Evolutionary conservation across 2,113 vertebrate genomes (phyloP), one percentile per base, ranked within the genome.

Genomic region (Gorsachius goisagi): DNA sequence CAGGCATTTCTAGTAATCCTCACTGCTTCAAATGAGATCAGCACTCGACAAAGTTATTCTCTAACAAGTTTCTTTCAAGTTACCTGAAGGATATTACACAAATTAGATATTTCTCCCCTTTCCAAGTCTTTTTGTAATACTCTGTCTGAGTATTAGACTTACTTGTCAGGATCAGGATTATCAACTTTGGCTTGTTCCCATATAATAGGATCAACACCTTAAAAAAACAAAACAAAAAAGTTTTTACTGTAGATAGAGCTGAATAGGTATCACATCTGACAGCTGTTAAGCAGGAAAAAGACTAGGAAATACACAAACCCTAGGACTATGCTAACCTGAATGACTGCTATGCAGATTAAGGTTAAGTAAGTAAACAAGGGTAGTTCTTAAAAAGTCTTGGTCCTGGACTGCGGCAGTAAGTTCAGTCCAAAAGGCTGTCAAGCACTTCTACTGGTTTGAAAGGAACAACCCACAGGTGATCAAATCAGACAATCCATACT

Each of bases 181-280:
- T 99, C 99, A 89, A 99, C 99, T 97, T 99, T 99, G 53, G 99
- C 99, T 97, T 99, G 99, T 88, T 99, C 99, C 99, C 99, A 99
- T 90, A 99, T 99, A 90, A 99, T 99, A 62, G 99, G 99, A 96
- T 99, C 99, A 95, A 99, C 99, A 97, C 99, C 99, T 99, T 74
- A 9, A 87, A 93, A 26, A 93, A 60, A 82, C 1, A 12, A 94
- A 56, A 67, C 18, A 79, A 32, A 52, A 5, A 11, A 5, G 21
- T 50, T 74, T 52, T 93, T 56, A 88, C 14, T 39, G 68, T 4
- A 13, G 53, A 6, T 11, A 74, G 20, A 35, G 50, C 15, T 53
- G 44, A 75, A 69, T 0, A 67, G 18, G 17, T 8, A 66, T 6
- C 30, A 6, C 3, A 59, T 58, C 41, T 58, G 59, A 75, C 7